Evolutionary conservation across 2,113 vertebrate species (phyloP).

Genomic region (Athene noctua): DNA sequence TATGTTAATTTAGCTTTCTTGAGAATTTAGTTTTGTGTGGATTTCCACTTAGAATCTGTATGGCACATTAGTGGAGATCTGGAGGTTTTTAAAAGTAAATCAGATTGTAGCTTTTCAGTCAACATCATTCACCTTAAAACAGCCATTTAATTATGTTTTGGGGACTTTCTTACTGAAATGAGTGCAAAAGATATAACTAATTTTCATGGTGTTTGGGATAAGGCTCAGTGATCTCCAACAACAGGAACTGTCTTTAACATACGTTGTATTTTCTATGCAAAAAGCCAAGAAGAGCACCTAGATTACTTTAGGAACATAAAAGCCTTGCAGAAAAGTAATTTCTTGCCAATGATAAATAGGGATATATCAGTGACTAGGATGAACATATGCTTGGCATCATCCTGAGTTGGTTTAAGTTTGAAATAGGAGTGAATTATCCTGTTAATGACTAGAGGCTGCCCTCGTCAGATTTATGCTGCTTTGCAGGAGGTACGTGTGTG

Average conservation of each 20-base stretch:
- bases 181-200: not conserved
- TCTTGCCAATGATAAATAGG: not conserved
- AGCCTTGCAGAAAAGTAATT: not conserved
- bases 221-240: not conserved
- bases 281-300: not conserved
- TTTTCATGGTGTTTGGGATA: not conserved
- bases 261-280: not conserved
- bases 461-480: slow-evolving; percentile 12
- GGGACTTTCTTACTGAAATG: not conserved
- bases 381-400: slow-evolving; percentile 35
- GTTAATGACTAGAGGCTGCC: not conserved
- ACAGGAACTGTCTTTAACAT: not conserved
- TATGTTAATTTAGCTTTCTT: slow-evolving; percentile 45
- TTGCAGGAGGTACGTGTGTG: not conserved
- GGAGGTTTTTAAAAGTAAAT: not conserved
- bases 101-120: not conserved
- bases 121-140: not conserved
- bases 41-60: not conserved
- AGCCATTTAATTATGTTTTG: not conserved
- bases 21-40: slow-evolving; percentile 35
- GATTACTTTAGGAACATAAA: not conserved
- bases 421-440: slow-evolving; percentile 40
- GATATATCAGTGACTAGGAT: not conserved
- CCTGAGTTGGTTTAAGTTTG: slow-evolving; percentile 25
- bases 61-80: not conserved